These are phyloP conservation scores for Girardia tigrina DNA, from an alignment of 2,888 invertebrate genomes.

Conservation along the genomic window DNA sequence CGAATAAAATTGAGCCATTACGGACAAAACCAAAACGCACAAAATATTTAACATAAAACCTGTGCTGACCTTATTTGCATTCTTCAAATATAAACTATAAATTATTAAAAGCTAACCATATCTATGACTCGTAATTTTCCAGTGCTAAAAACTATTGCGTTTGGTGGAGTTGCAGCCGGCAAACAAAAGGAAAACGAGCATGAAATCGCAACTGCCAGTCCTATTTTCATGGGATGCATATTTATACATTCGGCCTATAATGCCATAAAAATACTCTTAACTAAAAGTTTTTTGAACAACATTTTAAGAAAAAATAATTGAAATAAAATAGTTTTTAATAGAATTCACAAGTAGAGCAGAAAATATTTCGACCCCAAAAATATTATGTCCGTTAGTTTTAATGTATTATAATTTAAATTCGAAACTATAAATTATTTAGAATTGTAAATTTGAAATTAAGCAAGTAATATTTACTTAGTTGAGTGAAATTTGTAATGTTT, in stretches of 20 bases:
- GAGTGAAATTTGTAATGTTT: too few species aligned
- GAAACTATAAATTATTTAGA: too few species aligned
- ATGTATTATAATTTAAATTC: too few species aligned
- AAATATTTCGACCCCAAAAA: too few species aligned
- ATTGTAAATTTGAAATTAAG: too few species aligned
- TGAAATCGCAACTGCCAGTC: neutral
- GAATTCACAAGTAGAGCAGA: too few species aligned
- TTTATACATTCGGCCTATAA: neutral
- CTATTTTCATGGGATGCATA: neutral
- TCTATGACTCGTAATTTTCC: neutral
- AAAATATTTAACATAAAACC: neutral
- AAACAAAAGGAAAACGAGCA: slow-evolving; percentile 19
- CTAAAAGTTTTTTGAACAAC: too few species aligned
- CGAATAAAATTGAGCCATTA: neutral
- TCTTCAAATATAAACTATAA: neutral
- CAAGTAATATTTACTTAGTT: too few species aligned
- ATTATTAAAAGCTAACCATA: neutral
- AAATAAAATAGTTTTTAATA: too few species aligned
- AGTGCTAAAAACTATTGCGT: neutral
- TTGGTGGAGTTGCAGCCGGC: slow-evolving; percentile 3
- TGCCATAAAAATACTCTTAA: too few species aligned
- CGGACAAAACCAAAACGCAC: neutral
- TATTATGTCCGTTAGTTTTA: too few species aligned
- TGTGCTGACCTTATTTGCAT: neutral
- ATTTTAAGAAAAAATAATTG: too few species aligned